Conservation (phyloP, 2,888 invertebrate genomes). For the Mystacides longicornis region DNA sequence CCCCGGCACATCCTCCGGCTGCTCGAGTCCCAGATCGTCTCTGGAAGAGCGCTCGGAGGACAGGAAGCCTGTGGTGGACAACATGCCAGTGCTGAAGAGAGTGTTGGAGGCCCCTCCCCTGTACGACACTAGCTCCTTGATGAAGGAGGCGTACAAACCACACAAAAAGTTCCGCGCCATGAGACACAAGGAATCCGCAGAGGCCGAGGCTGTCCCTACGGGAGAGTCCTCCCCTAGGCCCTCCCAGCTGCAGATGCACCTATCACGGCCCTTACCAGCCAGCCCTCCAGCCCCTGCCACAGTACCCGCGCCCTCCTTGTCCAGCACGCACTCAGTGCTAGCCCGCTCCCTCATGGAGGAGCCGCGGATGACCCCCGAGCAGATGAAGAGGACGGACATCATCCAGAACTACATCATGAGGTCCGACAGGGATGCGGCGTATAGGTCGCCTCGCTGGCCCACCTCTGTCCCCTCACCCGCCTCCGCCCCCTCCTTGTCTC, state of each 20-base stretch:
- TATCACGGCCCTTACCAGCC: slow-evolving; percentile 51
- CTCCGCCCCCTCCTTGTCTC: slow-evolving; percentile 47
- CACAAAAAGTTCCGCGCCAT: slow-evolving; percentile 91
- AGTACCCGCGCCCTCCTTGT: slow-evolving; percentile 55
- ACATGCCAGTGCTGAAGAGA: slow-evolving; percentile 90
- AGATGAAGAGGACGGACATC: slow-evolving; percentile 84
- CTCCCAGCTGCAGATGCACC: slow-evolving; percentile 41
- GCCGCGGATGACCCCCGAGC: slow-evolving; percentile 89
- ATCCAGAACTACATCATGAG: slow-evolving; percentile 90
- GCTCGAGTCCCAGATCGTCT: slow-evolving; percentile 79
- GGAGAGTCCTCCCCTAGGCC: slow-evolving; percentile 29
- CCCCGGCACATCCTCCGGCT: slow-evolving; percentile 64
- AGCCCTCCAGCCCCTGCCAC: slow-evolving; percentile 68
- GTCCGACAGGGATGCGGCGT: slow-evolving; percentile 51
- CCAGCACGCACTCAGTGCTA: slow-evolving; percentile 82
- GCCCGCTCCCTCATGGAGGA: slow-evolving; percentile 88
- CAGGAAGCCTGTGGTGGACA: slow-evolving; percentile 57
- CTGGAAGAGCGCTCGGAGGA: slow-evolving; percentile 71
- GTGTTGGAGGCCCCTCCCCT: slow-evolving; percentile 88
- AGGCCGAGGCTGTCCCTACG: slow-evolving; percentile 55
- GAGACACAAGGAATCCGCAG: slow-evolving; percentile 70
- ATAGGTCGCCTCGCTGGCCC: slow-evolving; percentile 40
- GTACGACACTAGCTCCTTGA: slow-evolving; percentile 81
- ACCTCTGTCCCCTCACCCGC: slow-evolving; percentile 39
- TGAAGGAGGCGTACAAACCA: slow-evolving; percentile 93